These are phyloP conservation scores for Halcyon leucocephala DNA, from an alignment of 2,797 vertebrate species.

Conservation along the genomic window DNA sequence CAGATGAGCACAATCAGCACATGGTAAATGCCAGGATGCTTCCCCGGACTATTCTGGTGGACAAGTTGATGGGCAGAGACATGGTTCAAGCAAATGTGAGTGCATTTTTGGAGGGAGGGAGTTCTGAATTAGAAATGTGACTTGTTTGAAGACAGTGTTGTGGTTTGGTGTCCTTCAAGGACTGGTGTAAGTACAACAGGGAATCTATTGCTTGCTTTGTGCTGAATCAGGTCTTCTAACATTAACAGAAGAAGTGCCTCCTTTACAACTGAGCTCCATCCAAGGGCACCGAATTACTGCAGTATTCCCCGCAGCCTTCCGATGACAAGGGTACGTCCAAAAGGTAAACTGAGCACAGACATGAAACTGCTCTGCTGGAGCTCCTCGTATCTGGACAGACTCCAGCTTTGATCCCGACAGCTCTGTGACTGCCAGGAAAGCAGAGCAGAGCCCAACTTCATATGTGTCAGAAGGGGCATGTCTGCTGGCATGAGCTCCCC, in stretches of 20 bases:
- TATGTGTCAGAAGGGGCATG: rapidly evolving
- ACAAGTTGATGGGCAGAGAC: neutral
- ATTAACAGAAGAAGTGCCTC: neutral
- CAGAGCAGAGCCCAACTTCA: neutral
- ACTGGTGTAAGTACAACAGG: neutral
- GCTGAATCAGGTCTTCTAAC: neutral
- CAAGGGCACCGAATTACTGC: neutral
- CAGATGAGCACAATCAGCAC: neutral
- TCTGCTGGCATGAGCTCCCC: neutral
- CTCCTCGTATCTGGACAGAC: neutral
- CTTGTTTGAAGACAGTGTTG: neutral
- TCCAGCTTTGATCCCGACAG: neutral
- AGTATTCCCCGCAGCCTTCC: neutral
- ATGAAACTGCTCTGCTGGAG: neutral
- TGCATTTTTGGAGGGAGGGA: neutral
- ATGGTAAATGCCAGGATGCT: neutral
- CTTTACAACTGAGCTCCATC: neutral
- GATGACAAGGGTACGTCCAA: neutral
- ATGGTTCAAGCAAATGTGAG: neutral
- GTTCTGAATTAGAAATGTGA: neutral
- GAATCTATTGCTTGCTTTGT: neutral
- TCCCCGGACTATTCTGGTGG: neutral
- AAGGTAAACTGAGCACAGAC: neutral
- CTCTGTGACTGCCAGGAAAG: neutral
- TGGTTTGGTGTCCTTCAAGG: neutral